These are phyloP conservation scores for Agrochola lota DNA, from an alignment of 2,888 invertebrate genomes.

Conservation along the genomic window DNA sequence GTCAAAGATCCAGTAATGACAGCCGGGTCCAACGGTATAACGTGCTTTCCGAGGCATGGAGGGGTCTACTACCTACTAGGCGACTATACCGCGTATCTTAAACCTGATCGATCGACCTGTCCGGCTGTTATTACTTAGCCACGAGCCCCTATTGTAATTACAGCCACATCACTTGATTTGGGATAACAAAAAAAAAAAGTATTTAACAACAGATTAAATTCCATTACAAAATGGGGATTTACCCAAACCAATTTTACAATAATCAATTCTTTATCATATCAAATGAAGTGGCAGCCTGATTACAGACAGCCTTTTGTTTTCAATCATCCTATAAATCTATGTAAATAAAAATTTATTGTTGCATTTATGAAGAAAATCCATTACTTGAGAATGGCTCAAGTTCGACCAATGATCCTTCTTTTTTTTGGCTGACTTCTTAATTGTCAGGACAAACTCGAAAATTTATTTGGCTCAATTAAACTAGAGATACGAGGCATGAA, in stretches of 20 bases:
- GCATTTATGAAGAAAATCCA: no score
- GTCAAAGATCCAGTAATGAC: no score
- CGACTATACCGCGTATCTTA: not conserved
- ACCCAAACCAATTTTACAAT: not conserved
- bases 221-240: not conserved
- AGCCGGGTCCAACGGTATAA: not conserved
- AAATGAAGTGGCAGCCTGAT: constrained; percentile 5
- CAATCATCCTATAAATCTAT: not conserved
- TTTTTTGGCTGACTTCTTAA: no score
- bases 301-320: constrained; percentile 2
- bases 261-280: not conserved
- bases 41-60: not conserved
- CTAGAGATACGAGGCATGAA: no score
- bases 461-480: no score
- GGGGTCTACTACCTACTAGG: no score
- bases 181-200: not conserved
- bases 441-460: no score
- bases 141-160: no score
- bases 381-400: no score
- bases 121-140: not conserved
- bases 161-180: not conserved
- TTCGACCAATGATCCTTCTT: no score
- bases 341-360: no score
- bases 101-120: not conserved
- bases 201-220: not conserved